phyloP scores from a whole-genome alignment of 2,888 invertebrate genomes.

The Ectemnius cavifrons region DNA sequence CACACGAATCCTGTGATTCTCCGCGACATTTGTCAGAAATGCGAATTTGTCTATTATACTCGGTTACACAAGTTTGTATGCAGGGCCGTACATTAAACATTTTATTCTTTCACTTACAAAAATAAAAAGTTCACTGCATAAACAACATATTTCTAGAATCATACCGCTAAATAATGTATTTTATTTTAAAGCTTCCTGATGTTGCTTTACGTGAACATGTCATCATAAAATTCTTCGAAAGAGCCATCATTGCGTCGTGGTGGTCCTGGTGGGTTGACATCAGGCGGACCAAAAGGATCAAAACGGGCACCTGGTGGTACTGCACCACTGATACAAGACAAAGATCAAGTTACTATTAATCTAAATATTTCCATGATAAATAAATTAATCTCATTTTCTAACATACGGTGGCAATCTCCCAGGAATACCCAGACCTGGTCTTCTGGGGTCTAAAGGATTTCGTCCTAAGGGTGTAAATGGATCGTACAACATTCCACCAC shows the following conservation, averaged over 20 bases:
- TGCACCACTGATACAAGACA: slow-evolving; percentile 79
- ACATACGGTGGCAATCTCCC: slow-evolving; percentile 81
- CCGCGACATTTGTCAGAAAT: neutral
- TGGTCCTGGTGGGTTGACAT: slow-evolving; percentile 73
- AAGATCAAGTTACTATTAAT: neutral
- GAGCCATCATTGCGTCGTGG: slow-evolving; percentile 58
- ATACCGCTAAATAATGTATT: slow-evolving; percentile 12
- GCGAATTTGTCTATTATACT: no score
- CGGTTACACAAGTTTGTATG: no score
- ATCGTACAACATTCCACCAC: slow-evolving; percentile 88
- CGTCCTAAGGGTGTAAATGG: slow-evolving; percentile 78
- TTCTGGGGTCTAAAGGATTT: slow-evolving; percentile 70
- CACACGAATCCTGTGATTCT: slow-evolving; percentile 9
- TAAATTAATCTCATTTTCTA: neutral
- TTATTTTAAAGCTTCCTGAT: slow-evolving; percentile 7
- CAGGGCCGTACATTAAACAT: slow-evolving; percentile 11
- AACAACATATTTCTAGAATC: slow-evolving; percentile 1
- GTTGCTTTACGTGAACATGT: slow-evolving; percentile 84
- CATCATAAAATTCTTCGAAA: slow-evolving; percentile 78
- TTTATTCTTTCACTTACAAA: slow-evolving; percentile 23
- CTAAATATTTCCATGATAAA: neutral
- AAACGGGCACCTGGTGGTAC: slow-evolving; percentile 90
- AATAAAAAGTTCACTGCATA: slow-evolving; percentile 18
- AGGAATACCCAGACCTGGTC: slow-evolving; percentile 80
- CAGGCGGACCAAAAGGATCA: slow-evolving; percentile 89